Conservation (phyloP, 2,113 vertebrate species). For the Eupsittula cactorum region DNA sequence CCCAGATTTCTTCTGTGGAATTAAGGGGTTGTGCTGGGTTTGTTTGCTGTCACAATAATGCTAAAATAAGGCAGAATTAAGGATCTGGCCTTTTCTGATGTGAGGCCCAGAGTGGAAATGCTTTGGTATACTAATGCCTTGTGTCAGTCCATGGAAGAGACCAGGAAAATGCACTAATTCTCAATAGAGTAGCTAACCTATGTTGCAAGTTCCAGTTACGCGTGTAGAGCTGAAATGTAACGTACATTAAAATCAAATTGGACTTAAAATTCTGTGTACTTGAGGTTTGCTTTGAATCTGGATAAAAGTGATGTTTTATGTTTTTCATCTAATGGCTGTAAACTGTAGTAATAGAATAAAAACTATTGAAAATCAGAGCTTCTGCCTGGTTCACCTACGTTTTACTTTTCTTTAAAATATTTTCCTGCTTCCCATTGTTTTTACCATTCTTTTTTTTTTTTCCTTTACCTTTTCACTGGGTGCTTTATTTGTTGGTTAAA, state of each 20-base stretch:
- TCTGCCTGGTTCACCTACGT: conserved; percentile 86
- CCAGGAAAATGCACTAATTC: conserved; percentile 37
- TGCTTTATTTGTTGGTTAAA: conserved; percentile 70
- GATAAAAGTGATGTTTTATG: conserved; percentile 82
- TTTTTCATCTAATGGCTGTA: conserved; percentile 91
- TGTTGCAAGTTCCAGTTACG: conserved; percentile 58
- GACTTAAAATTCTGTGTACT: conserved; percentile 69
- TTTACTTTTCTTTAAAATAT: conserved; percentile 60
- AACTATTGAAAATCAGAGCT: conserved; percentile 79
- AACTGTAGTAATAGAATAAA: conserved; percentile 94
- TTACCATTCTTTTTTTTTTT: background rate
- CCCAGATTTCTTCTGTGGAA: background rate
- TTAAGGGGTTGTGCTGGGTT: background rate
- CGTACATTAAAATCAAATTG: conserved; percentile 48
- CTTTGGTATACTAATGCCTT: background rate
- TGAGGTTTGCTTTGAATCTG: conserved; percentile 76
- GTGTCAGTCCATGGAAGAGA: background rate
- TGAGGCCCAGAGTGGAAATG: background rate
- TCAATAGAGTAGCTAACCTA: conserved; percentile 35
- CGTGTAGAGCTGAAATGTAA: conserved; percentile 66
- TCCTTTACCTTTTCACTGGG: conserved; percentile 58
- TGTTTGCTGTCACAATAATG: background rate
- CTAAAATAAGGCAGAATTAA: background rate
- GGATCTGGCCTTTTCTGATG: background rate
- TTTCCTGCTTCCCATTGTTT: conserved; percentile 19